Evolutionary conservation across 1,140 invertebrate genomes (phyloP).

Genomic region (Brachionus manjavacas): DNA sequence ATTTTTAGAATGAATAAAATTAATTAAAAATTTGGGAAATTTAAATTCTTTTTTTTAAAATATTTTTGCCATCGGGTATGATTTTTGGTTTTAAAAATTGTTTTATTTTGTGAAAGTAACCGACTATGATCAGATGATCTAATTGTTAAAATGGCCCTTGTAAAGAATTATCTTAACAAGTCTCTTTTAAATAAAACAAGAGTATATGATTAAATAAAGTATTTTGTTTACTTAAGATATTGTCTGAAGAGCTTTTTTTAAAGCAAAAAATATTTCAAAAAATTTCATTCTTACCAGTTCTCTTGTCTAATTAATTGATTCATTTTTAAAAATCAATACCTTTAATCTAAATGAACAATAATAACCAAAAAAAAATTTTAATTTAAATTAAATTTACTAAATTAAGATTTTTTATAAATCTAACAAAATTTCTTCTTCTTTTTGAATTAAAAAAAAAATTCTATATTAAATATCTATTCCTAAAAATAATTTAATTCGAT

Average conservation of each 20-base stretch:
- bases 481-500: too few relatives aligned
- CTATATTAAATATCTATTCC: too few relatives aligned
- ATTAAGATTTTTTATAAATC: too few relatives aligned
- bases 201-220: background rate
- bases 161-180: background rate
- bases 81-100: background rate
- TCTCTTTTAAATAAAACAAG: background rate
- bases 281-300: background rate
- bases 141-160: background rate
- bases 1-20: background rate
- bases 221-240: background rate
- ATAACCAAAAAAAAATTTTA: background rate
- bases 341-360: too few relatives aligned
- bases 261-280: background rate
- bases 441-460: too few relatives aligned
- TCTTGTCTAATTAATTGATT: background rate
- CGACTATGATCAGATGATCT: background rate
- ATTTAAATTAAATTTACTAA: background rate
- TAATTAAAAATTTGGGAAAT: background rate
- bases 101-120: background rate
- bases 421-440: too few relatives aligned
- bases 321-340: background rate
- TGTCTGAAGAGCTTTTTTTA: background rate
- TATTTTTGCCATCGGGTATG: background rate
- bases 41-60: background rate